Conservation (phyloP, 2,797 vertebrate genomes). For the Poeciliopsis gracilis region DNA sequence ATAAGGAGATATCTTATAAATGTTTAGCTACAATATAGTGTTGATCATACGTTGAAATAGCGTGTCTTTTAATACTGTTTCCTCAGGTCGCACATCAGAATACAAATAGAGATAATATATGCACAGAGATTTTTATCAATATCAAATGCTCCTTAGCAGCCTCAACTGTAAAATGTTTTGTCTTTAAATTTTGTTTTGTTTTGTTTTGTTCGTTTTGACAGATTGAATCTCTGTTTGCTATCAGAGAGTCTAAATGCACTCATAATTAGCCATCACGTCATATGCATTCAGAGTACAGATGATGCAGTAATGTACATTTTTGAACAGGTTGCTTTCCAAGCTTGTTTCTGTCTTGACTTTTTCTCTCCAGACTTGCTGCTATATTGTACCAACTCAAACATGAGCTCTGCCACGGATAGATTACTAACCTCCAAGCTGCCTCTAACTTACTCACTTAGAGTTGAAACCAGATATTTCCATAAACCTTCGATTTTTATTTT, state of each 20-base stretch:
- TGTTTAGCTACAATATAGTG: slow-evolving; percentile 42
- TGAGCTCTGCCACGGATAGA: slow-evolving; percentile 64
- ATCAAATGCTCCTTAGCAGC: slow-evolving; percentile 40
- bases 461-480: slow-evolving; percentile 2
- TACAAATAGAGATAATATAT: slow-evolving; percentile 39
- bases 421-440: slow-evolving; percentile 65
- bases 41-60: slow-evolving; percentile 29
- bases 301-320: slow-evolving; percentile 61
- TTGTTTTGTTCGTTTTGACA: slow-evolving; percentile 6
- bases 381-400: slow-evolving; percentile 58
- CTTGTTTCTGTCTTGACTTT: slow-evolving; percentile 40
- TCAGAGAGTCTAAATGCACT: slow-evolving; percentile 39
- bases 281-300: slow-evolving; percentile 35
- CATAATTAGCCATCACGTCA: slow-evolving; percentile 38
- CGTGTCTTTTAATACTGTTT: slow-evolving; percentile 40
- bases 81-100: slow-evolving; percentile 67
- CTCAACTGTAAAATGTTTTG: slow-evolving; percentile 39
- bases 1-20: slow-evolving; percentile 17
- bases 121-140: slow-evolving; percentile 35
- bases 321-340: slow-evolving; percentile 49
- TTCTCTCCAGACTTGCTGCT: slow-evolving; percentile 66
- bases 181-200: background rate
- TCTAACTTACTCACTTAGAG: slow-evolving; percentile 38
- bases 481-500: background rate
- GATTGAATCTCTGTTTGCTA: slow-evolving; percentile 33